A percentile compares a stretch with the other conserved stretches of the same genome.
Evolutionary conservation across 1,140 invertebrate species (phyloP).

Genomic region (Caerostris extrusa): DNA sequence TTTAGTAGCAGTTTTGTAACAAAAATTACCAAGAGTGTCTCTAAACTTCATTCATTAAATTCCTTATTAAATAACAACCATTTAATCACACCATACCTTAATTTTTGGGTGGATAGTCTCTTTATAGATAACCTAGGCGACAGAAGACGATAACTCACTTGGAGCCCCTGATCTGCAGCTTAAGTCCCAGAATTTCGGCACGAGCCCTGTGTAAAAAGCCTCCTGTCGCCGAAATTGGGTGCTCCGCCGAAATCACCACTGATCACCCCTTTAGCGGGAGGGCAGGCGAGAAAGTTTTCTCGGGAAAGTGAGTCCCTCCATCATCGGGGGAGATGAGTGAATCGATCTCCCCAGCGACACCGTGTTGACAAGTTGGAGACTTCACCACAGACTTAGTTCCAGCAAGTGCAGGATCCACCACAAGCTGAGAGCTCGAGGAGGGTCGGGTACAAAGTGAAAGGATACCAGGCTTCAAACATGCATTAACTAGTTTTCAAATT

Average conservation of each 20-base stretch:
- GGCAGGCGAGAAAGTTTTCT: neutral
- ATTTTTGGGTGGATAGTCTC: no score
- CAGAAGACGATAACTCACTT: no score
- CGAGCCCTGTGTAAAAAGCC: conserved; percentile 2
- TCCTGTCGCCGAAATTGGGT: conserved; percentile 2
- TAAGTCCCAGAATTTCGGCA: neutral
- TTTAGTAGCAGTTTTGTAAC: no score
- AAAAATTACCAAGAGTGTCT: no score
- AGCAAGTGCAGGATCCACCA: conserved; percentile 40
- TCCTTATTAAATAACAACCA: no score
- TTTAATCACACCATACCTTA: no score
- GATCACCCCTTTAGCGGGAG: conserved; percentile 20
- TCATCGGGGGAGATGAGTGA: neutral
- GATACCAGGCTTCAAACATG: no score
- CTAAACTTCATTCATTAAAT: no score
- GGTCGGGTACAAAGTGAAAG: neutral
- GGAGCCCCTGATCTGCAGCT: neutral
- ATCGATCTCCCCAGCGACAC: conserved; percentile 10
- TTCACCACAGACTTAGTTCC: conserved; percentile 66
- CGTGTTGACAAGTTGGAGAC: conserved; percentile 73
- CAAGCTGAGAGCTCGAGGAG: neutral
- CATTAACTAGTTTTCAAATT: no score
- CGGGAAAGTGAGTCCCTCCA: conserved; percentile 39
- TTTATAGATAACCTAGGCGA: no score
- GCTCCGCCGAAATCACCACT: conserved; percentile 16